These are phyloP conservation scores for Trichopoda pennipes DNA, from an alignment of 2,888 invertebrate genomes.

Conservation along the genomic window DNA sequence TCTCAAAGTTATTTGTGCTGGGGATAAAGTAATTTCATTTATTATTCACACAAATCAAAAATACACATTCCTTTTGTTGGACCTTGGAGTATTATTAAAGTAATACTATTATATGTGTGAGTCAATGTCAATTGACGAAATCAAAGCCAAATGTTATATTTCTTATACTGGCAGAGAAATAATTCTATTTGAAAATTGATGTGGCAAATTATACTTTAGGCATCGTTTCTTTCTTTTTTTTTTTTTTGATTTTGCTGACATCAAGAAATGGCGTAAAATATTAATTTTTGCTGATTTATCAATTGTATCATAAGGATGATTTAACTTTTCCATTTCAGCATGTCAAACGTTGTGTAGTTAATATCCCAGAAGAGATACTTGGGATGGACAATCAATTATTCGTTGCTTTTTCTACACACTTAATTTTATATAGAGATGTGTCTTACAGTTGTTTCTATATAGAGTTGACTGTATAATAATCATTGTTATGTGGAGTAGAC, in stretches of 20 bases:
- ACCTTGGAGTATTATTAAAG: slow-evolving; percentile 9
- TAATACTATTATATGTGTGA: neutral
- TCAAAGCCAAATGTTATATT: neutral
- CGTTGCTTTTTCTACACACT: neutral
- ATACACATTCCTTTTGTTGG: slow-evolving; percentile 27
- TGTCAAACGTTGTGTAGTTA: neutral
- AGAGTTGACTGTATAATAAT: too few relatives aligned
- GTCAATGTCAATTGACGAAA: neutral
- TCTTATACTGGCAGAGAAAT: neutral
- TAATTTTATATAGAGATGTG: neutral
- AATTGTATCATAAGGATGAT: too few relatives aligned
- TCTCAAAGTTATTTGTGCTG: neutral
- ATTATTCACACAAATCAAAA: slow-evolving; percentile 63
- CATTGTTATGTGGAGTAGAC: too few relatives aligned
- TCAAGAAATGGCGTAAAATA: slow-evolving; percentile 44
- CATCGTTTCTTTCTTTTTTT: neutral
- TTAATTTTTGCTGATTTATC: slow-evolving; percentile 3
- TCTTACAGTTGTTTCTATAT: neutral
- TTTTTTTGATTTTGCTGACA: neutral
- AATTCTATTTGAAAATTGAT: neutral
- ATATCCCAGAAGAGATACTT: neutral
- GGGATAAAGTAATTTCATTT: slow-evolving; percentile 45
- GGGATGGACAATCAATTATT: neutral
- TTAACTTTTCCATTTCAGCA: too few relatives aligned
- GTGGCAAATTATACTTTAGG: slow-evolving; percentile 16